These are phyloP conservation scores for Telmatochromis sp. DNA, from an alignment of 2,113 vertebrate genomes.

Conservation along the genomic window DNA sequence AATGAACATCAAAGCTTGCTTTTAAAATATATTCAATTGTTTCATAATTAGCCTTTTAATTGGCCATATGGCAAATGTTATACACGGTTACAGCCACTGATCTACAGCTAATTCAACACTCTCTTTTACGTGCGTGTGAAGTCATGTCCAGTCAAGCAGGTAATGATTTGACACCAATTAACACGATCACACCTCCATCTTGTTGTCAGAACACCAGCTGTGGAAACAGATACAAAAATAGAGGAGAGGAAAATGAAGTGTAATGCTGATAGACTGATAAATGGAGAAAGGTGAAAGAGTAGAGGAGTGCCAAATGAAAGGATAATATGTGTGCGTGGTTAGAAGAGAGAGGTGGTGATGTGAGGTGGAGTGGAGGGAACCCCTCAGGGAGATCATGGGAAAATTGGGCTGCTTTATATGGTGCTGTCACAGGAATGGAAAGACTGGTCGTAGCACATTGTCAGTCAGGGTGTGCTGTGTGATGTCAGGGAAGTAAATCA, in stretches of 20 bases:
- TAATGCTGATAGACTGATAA: constrained; percentile 8
- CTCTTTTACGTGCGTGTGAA: not conserved
- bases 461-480: not conserved
- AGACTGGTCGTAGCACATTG: not conserved
- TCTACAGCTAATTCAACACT: not conserved
- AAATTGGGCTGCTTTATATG: constrained; percentile 2
- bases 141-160: not conserved
- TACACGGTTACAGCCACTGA: not conserved
- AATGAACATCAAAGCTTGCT: not conserved
- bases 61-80: not conserved
- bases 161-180: not conserved
- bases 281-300: not conserved
- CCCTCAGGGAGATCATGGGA: constrained; percentile 10
- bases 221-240: not conserved
- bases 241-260: constrained; percentile 20
- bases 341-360: not conserved
- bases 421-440: constrained; percentile 6
- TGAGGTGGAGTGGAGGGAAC: not conserved
- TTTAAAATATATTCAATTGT: not conserved
- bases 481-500: not conserved
- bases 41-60: not conserved
- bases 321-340: not conserved
- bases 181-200: not conserved
- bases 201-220: not conserved
- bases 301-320: constrained; percentile 38